Percentiles rank a stretch among this genome's conserved stretches.
Evolutionary conservation across 1,140 invertebrate species (phyloP).

Genomic region (Bombus picipes): DNA sequence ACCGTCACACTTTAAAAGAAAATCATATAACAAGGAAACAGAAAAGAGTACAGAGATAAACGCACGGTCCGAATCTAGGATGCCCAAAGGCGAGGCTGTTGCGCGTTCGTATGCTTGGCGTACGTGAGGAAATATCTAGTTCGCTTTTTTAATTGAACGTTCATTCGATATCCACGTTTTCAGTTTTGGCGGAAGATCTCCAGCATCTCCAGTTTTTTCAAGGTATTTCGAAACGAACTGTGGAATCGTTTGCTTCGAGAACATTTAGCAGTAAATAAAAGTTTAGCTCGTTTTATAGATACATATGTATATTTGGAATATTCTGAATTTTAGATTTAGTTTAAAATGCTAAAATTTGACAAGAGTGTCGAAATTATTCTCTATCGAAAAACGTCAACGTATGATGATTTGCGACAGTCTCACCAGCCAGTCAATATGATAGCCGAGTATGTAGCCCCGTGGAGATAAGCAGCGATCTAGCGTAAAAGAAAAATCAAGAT

Average conservation of each 20-base stretch:
- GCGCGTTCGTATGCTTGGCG: not conserved
- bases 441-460: not conserved
- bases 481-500: conserved; percentile 2
- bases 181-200: not conserved
- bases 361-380: no score
- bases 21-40: conserved; percentile 24
- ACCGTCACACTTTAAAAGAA: conserved; percentile 71
- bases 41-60: conserved; percentile 52
- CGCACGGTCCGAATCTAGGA: conserved; percentile 76
- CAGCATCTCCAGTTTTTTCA: not conserved
- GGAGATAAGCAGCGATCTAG: conserved; percentile 22
- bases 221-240: not conserved
- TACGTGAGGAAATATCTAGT: not conserved
- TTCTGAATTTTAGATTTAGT: not conserved
- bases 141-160: not conserved
- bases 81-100: conserved; percentile 74
- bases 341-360: not conserved
- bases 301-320: not conserved
- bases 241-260: not conserved
- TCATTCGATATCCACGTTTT: not conserved
- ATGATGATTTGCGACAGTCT: conserved; percentile 56
- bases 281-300: not conserved
- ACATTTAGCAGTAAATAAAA: not conserved
- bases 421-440: conserved; percentile 48
- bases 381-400: not conserved